Base-by-base conservation (phyloP, 1,140 invertebrate species). In the Whitmania pigra region DNA sequence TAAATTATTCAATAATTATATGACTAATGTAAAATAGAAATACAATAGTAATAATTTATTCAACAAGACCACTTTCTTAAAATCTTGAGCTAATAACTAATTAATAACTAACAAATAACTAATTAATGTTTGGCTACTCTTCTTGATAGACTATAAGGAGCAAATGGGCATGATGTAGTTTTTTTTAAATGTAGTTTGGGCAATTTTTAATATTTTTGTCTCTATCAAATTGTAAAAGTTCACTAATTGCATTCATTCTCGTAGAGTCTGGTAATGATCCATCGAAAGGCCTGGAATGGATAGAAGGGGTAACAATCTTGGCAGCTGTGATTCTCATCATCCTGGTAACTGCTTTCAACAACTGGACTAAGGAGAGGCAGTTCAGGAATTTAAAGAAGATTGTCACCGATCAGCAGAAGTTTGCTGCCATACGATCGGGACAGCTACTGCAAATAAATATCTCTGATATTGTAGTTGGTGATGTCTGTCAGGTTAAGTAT, bases 361-460 rank as follows among this genome's bases (percentile, higher is more conserved):
- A 96, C 87, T 96, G 94, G 83, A 93, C 91, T 73, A 97, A 96
- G 87, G 93, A 97, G 84, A 87, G 90, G 82, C 93, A 96, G 86
- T 97, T 97, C 85, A 87, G 86, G 72, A 93, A 93, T 76, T 86
- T 97, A 75, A 93, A 97, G 85, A 92, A 86, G 82, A 88, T 93
- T 81, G 97, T 97, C 83, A 94, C 96, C 84, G 91, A 92, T 78
- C 94, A 97, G 84, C 93, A 97, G 82, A 94, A 93, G 83, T 96
- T 97, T 85, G 88, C 92, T 53, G 93, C 97, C 74, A 93, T 97
- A 78, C 87, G 94, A 75, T 87, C 88, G 78, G 88, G 86, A 71
- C 89, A 94, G 83, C 89, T 93, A 57, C 89, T 90, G 76, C 92
- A 97, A 85, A 88, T 97, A 78, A 88, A 89, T 73, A 93, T 97